Base-by-base conservation (phyloP, 2,888 invertebrate genomes). In the Watsonalla binaria region DNA sequence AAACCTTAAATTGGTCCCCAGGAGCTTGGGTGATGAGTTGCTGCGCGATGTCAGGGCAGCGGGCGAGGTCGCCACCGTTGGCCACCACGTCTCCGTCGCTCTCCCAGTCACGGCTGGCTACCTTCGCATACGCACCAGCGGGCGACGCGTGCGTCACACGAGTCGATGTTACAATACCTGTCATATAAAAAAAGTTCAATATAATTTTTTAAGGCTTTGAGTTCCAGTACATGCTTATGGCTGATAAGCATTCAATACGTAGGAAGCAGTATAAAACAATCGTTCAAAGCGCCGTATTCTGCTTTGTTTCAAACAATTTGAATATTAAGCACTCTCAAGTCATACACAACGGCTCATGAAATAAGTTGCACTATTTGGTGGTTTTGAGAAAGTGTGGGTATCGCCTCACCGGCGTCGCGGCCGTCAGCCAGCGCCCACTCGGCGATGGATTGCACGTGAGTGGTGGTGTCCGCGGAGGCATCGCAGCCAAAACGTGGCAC, bases 111-210 rank as follows among this genome's bases (percentile, higher is more conserved):
- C 96, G 91, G 58, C 93, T 84, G 0, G 94, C 93, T 0, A 86
- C 82, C 68, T 93, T 93, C 0, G 95, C 95, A 72, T 92, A 96
- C 0, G 92, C 82, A 0, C 92, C 93, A 0, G 94, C 93, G 0
- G 96, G 96, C 4, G 95, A 95, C 0, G 96, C 96, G 76, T 96
- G 95, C 0, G 96, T 96, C 0, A 96, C 88, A 52, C 95, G 90
- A 0, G 95, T 94, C 0, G 94, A 95, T 0, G 96, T 96, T 6
- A 96, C 95, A 5, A 94, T 73, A 6, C 94, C 94, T 57, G 88
- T 62, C 46, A 11, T 45, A 6, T 6, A 35, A n/a, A 24, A 50
- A 24, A 13, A 33, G 24, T 39, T 5, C 8, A 24, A 24, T 24
- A 24, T 24, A 4, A 24, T 2, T 24, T 24, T 24, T 24, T 24